These are phyloP conservation scores for Manis crassicaudata DNA, from an alignment of 2,797 vertebrate genomes.

Conservation along the genomic window DNA sequence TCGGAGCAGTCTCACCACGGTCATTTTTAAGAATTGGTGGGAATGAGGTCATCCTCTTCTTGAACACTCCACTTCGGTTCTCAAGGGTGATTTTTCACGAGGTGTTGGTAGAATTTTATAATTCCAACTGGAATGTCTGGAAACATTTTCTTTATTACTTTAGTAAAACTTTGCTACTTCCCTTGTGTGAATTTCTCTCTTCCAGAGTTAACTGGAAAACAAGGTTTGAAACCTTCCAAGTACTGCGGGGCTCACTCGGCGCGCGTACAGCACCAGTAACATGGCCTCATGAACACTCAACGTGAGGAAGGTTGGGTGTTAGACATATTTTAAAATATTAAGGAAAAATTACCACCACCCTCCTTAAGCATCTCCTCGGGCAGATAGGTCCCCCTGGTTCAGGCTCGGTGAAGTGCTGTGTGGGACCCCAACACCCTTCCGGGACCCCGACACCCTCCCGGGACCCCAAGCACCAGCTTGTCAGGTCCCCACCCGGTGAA, in stretches of 20 bases:
- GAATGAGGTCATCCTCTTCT: not conserved
- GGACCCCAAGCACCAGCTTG: not conserved
- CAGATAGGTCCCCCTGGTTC: too few species aligned
- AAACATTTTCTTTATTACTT: not conserved
- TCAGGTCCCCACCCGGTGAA: too few species aligned
- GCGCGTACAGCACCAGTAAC: too few species aligned
- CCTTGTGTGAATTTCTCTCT: not conserved
- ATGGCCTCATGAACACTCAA: not conserved
- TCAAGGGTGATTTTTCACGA: not conserved
- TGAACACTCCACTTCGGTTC: not conserved
- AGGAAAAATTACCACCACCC: not conserved
- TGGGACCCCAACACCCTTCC: accelerated
- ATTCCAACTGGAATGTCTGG: not conserved
- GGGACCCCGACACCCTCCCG: too few species aligned
- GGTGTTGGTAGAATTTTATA: not conserved
- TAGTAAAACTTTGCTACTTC: not conserved
- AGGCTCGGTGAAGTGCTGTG: accelerated
- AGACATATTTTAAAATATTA: not conserved
- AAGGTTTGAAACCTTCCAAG: not conserved
- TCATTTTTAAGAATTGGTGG: not conserved
- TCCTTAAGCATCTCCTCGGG: too few species aligned
- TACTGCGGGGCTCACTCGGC: accelerated
- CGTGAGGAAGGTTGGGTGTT: not conserved
- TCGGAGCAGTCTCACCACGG: accelerated
- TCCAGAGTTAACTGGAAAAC: not conserved